Percentiles rank a stretch among this genome's conserved stretches.
Evolutionary conservation across 2,888 invertebrate species (phyloP).

Genomic region (Dendrolimus pini): DNA sequence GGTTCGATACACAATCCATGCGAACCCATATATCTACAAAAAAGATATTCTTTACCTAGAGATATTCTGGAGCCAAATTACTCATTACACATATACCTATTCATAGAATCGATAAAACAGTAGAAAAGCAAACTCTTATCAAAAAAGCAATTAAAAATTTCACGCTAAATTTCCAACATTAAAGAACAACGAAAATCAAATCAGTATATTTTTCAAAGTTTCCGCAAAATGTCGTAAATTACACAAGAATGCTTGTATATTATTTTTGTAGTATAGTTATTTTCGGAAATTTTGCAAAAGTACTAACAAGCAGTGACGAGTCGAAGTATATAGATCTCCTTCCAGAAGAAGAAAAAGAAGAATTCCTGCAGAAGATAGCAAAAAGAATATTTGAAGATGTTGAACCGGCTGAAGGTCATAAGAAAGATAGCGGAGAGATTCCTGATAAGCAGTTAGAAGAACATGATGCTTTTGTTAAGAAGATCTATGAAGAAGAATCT

Average conservation of each 20-base stretch:
- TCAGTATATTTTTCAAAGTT: neutral
- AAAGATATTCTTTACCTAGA: too few species aligned
- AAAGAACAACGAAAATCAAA: neutral
- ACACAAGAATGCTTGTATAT: conserved; percentile 28
- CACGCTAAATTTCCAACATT: neutral
- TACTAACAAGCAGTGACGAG: conserved; percentile 29
- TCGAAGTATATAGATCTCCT: conserved; percentile 48
- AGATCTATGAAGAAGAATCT: conserved; percentile 44
- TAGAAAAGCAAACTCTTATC: neutral
- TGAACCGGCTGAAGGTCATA: conserved; percentile 19
- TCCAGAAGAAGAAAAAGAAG: conserved; percentile 46
- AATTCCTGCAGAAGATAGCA: conserved; percentile 47
- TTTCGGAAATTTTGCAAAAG: conserved; percentile 9
- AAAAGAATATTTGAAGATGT: conserved; percentile 46
- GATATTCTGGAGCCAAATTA: too few species aligned
- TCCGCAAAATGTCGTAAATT: conserved; percentile 19
- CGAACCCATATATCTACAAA: too few species aligned
- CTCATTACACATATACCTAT: too few species aligned
- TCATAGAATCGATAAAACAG: neutral
- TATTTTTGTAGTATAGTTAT: conserved; percentile 22
- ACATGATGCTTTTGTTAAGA: conserved; percentile 39
- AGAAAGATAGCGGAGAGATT: conserved; percentile 27
- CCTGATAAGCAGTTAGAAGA: conserved; percentile 34
- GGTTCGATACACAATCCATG: too few species aligned
- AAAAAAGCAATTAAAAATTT: conserved; percentile 1